Evolutionary conservation across 37 sponge, comb jelly and placozoan genomes (phyloP), one percentile per base, ranked within the genome.

Genomic region (Beroe ovata): DNA sequence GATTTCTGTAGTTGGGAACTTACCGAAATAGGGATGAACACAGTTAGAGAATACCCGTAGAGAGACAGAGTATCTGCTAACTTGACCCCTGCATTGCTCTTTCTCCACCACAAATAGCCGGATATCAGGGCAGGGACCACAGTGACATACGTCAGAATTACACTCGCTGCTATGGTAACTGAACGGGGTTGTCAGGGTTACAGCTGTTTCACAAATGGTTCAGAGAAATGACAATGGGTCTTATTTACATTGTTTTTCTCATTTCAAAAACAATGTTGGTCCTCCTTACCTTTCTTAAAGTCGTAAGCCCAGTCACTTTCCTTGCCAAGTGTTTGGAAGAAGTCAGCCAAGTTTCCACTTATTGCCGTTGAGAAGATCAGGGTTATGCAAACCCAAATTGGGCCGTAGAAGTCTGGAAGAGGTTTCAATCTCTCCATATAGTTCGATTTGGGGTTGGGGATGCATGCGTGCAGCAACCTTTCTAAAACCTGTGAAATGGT

Each of bases 371-470:
- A 90, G 71, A 94, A 89, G 20, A 94, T 89, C 16, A 95, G 92
- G 20, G 96, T 95, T 59, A 93, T 90, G 21, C 94, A 94, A 8
- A 95, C 71, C 96, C 96, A 95, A 64, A 95, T 91, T 6, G 96
- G 96, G 2, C 96, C 96, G 72, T 92, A 91, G 37, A 92, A 61
- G 89, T 95, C 95, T 61, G 93, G 92, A 14, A 81, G 77, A 0
- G 90, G 89, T n/a, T 64, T 39, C 23, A 94, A 37, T 0, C 34
- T 60, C 29, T 92, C 92, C 16, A 90, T 69, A 14, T 92, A 90
- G 23, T 64, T 91, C 22, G 47, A 30, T 11, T 69, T 84, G 19
- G 71, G 84, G 8, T 38, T 34, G 0, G 94, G 94, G 29, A 90
- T 39, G 90, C 92, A 92, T 4, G 92, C 92, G 38, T 91, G 90